These are phyloP conservation scores for Reticulitermes speratus DNA, from an alignment of 1,140 invertebrate genomes.

Conservation along the genomic window DNA sequence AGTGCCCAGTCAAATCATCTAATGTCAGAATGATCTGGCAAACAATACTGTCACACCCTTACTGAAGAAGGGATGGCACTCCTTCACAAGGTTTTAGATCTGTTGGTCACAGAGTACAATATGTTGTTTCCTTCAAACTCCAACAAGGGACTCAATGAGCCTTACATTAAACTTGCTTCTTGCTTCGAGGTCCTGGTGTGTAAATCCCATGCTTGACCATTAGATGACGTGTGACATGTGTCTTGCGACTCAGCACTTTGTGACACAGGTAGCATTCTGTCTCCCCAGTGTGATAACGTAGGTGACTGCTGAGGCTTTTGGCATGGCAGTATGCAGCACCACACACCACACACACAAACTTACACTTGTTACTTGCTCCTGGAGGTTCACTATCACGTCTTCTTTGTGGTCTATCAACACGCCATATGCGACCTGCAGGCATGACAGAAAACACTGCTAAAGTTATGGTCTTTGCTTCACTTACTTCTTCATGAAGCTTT, in stretches of 20 bases:
- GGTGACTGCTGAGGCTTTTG: constrained; percentile 54
- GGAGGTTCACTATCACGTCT: not conserved
- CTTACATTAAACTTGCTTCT: not conserved
- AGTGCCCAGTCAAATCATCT: too few relatives aligned
- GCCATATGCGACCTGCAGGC: not conserved
- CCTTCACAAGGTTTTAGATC: too few relatives aligned
- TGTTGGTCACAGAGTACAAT: too few relatives aligned
- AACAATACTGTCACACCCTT: too few relatives aligned
- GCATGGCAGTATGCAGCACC: constrained; percentile 55
- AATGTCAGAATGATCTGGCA: too few relatives aligned
- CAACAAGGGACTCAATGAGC: not conserved
- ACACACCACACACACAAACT: constrained; percentile 41
- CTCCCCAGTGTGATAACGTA: constrained; percentile 54
- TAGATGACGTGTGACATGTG: constrained; percentile 27
- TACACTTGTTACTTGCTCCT: not conserved
- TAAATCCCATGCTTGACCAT: constrained; percentile 21
- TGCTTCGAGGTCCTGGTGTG: not conserved
- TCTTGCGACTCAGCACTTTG: constrained; percentile 31
- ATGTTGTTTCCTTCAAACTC: not conserved
- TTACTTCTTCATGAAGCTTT: too few relatives aligned
- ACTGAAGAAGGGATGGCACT: too few relatives aligned
- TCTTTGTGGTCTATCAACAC: not conserved
- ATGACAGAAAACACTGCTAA: not conserved
- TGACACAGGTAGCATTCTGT: constrained; percentile 38
- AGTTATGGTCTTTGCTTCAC: not conserved